Base-by-base conservation (phyloP, 2,113 vertebrate species). In the Nyctereutes procyonoides region DNA sequence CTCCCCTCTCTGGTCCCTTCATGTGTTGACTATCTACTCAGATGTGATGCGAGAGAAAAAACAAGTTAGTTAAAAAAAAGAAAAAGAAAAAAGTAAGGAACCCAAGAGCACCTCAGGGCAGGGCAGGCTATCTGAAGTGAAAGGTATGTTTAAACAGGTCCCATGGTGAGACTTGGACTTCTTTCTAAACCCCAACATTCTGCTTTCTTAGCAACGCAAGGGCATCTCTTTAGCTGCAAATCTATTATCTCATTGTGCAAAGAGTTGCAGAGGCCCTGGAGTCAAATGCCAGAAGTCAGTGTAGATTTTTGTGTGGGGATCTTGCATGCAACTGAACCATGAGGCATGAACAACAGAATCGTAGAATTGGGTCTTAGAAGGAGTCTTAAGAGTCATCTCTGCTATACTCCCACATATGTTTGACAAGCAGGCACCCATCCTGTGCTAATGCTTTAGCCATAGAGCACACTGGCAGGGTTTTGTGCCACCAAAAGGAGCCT, bases 141-240 rank as follows among this genome's bases (percentile, higher is more conserved):
- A 43, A 51, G 13, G 30, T 22, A 1, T 2, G 1, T 9, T 10
- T 60, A 43, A 2, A 12, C 35, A 2, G 32, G n/a, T 19, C 51
- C 22, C 8, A 0, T 9, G 0, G 10, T 0, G 3, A 3, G 43
- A 7, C 17, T 2, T 28, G 12, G 12, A 30, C 35, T 35, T 62
- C 60, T 26, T 35, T 69, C 28, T 86, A 48, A 83, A 86, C 32
- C 24, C 32, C 4, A 12, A 8, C 0, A 7, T 5, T 10, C 15
- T 76, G 63, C 28, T 76, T 32, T 32, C 15, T 60, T 32, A 15
- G 22, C 55, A 20, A 8, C 3, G 19, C 15, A 56, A 69, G 20
- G 17, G 1, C 5, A 1, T 17, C 53, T 10, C 26, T 76, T 62
- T n/a, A 28, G 28, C 69, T 79, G 43, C 67, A 90, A 71, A 88